phyloP scores from a whole-genome alignment of 2,888 invertebrate species.

The Frankliniella intonsa region DNA sequence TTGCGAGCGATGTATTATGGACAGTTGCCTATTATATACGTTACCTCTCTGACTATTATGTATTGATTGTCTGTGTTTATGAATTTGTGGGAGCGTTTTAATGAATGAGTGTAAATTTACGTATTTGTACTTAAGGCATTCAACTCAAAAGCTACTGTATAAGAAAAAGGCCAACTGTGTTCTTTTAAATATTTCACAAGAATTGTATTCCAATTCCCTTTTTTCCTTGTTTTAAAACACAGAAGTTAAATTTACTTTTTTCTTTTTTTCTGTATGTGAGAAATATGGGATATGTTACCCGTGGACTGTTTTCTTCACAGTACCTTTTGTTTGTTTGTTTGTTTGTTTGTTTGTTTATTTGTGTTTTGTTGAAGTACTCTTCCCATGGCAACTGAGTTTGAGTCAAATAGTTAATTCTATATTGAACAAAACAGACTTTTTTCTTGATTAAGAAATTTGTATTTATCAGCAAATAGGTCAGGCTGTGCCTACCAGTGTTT shows the following conservation, averaged over 20 bases:
- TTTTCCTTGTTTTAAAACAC: neutral
- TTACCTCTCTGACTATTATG: neutral
- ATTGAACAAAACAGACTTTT: neutral
- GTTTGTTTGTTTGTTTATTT: slow-evolving; percentile 15
- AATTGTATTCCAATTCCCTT: neutral
- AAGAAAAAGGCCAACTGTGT: neutral
- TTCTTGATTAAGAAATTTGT: slow-evolving; percentile 3
- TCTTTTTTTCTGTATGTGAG: too few relatives aligned
- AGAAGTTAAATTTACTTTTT: neutral
- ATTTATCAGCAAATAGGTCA: slow-evolving; percentile 20
- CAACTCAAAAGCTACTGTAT: neutral
- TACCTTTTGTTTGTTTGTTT: neutral
- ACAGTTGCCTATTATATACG: neutral
- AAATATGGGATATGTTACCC: neutral
- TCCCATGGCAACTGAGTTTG: neutral
- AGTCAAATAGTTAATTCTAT: slow-evolving; percentile 5
- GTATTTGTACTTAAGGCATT: neutral
- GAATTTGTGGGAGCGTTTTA: neutral
- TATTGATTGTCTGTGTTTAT: neutral
- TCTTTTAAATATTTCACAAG: neutral
- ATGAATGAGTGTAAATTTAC: neutral
- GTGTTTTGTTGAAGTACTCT: neutral
- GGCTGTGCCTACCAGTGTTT: slow-evolving; percentile 24
- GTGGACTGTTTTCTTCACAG: neutral
- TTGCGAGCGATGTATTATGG: neutral